Evolutionary conservation across 1,140 invertebrate genomes (phyloP).

Genomic region (Drosophila neocordata): DNA sequence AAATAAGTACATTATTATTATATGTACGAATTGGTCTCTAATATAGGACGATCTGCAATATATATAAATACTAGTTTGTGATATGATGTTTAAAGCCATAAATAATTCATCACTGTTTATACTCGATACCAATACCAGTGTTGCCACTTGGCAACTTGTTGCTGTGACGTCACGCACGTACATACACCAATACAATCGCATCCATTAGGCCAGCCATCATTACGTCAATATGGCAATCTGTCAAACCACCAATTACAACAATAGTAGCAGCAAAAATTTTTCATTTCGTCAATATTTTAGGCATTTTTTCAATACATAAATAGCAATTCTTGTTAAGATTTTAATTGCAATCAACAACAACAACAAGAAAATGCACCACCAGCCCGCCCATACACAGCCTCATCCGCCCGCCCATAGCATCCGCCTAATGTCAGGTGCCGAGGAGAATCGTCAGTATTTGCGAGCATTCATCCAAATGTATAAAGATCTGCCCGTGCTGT

Average conservation of each 20-base stretch:
- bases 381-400: slow-evolving; percentile 30
- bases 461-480: slow-evolving; percentile 77
- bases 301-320: slow-evolving; percentile 41
- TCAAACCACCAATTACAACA: slow-evolving; percentile 70
- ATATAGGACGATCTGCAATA: too few relatives aligned
- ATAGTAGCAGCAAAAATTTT: slow-evolving; percentile 53
- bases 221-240: slow-evolving; percentile 80
- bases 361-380: slow-evolving; percentile 56
- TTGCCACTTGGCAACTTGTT: slow-evolving; percentile 63
- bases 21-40: too few relatives aligned
- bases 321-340: slow-evolving; percentile 27
- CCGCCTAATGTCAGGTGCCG: slow-evolving; percentile 69
- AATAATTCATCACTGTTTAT: neutral
- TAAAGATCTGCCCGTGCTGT: slow-evolving; percentile 71
- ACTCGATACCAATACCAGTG: slow-evolving; percentile 20
- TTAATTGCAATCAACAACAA: slow-evolving; percentile 22
- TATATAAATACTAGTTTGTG: too few relatives aligned
- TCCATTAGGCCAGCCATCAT: slow-evolving; percentile 25
- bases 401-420: slow-evolving; percentile 36
- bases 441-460: slow-evolving; percentile 76
- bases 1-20: too few relatives aligned
- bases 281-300: slow-evolving; percentile 70
- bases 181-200: slow-evolving; percentile 34
- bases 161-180: slow-evolving; percentile 57
- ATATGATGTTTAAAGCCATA: too few relatives aligned